Evolutionary conservation across 2,888 invertebrate species (phyloP), one percentile per base, ranked within the genome.

Genomic region (Cremastinae sp.): DNA sequence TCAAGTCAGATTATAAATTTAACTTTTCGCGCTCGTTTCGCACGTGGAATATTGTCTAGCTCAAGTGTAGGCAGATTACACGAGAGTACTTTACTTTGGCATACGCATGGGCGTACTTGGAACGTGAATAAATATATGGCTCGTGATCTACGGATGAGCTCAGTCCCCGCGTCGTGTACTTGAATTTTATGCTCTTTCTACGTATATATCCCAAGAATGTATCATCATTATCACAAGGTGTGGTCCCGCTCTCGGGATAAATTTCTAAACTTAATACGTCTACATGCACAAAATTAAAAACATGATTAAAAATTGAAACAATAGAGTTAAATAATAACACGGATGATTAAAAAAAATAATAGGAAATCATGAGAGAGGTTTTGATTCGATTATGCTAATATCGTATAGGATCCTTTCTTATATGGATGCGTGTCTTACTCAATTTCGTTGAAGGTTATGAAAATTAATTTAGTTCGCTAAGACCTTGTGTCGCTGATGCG

Each of bases 401-500:
- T 28, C 5, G 28, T 5, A 28, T 5, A 7, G 7, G 0, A n/a
- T 8, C 12, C 18, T 38, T 18, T n/a, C 12, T 5, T n/a, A n/a
- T n/a, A n/a, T n/a, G 20, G 38, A 14, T 47, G n/a, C 12, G n/a
- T 16, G 14, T 36, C 36, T 8, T 14, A 34, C 10, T 49, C 16
- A 47, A 10, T 38, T 41, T 38, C 58, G 38, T 20, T 7, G 20
- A 5, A 20, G 20, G 58, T 47, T 49, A 36, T 34, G 8, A 62
- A 62, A 51, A 64, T 34, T 3, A 22, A 10, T 20, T 51, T 64
- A 38, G 7, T 18, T 9, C 10, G 20, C 38, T 9, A 20, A 43
- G 51, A 61, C 61, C 53, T 51, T 41, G 34, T 70, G 28, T 28
- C n/a, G n/a, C n/a, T 28, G 2, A 28, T 28, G 5, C 28, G 28